Base-by-base conservation (phyloP, 2,113 vertebrate genomes). In the Melanerpes formicivorus region DNA sequence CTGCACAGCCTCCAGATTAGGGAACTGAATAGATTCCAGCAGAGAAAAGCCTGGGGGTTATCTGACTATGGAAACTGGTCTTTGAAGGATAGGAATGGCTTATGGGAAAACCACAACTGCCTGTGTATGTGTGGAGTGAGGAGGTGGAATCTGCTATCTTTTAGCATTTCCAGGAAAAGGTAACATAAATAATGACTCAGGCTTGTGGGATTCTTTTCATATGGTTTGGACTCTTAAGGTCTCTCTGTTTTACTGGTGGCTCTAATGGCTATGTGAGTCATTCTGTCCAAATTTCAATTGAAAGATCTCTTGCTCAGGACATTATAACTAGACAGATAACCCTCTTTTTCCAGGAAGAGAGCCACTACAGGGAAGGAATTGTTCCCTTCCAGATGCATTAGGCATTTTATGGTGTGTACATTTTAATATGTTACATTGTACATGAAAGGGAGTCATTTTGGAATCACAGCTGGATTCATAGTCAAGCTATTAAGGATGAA, bases 101-200 rank as follows among this genome's bases (percentile, higher is more conserved):
- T 19, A 40, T 3, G 17, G 12, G 30, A 10, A 70, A 67, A 37
- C 1, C 2, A n/a, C 34, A 54, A 56, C 8, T 50, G 30, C 77
- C 63, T 1, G 2, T 29, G 9, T 34, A 37, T 14, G 10, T 8
- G 48, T 0, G 1, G 48, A 75, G 23, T 42, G 76, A 92, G 44
- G 80, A 64, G 30, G 23, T 60, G 44, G 44, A 90, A 92, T 86
- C 86, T 83, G 18, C 44, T 65, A 4, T 83, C 18, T 27, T 34
- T 69, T 46, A 21, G 44, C 37, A 87, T 32, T 46, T 76, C 15
- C 37, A 64, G 23, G 63, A 40, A 73, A 79, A 86, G 21, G 4
- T 27, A 88, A 73, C 1, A 1, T 63, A 90, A 92, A 76, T 54
- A 69, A 82, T 87, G 76, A 83, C 64, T 80, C 83, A 84, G 34